phyloP scores from a whole-genome alignment of 1,140 invertebrate genomes.

The Drosophila kikkawai region DNA sequence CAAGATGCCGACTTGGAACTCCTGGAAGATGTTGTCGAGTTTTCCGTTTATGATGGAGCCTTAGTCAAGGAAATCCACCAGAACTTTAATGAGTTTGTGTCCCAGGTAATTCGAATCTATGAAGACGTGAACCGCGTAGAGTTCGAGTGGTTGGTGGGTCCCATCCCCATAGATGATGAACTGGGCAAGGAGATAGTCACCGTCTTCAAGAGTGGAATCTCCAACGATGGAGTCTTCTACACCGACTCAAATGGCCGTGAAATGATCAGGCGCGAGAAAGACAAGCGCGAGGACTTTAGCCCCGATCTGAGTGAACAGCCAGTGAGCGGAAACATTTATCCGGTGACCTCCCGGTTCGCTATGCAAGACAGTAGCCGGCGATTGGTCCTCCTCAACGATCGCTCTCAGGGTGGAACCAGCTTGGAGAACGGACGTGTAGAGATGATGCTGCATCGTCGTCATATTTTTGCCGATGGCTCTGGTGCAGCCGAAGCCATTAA shows the following conservation, averaged over 20 bases:
- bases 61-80: slow-evolving; percentile 94
- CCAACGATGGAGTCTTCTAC: slow-evolving; percentile 91
- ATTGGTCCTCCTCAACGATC: slow-evolving; percentile 91
- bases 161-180: slow-evolving; percentile 92
- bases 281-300: slow-evolving; percentile 92
- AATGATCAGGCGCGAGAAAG: slow-evolving; percentile 90
- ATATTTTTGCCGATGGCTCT: slow-evolving; percentile 95
- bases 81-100: slow-evolving; percentile 90
- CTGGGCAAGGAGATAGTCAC: slow-evolving; percentile 94
- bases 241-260: slow-evolving; percentile 98
- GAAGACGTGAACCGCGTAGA: slow-evolving; percentile 89
- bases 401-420: slow-evolving; percentile 94
- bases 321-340: slow-evolving; percentile 96
- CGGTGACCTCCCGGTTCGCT: slow-evolving; percentile 93
- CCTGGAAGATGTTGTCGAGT: slow-evolving; percentile 85
- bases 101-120: slow-evolving; percentile 92
- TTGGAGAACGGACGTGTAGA: slow-evolving; percentile 91
- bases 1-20: slow-evolving; percentile 86
- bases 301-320: slow-evolving; percentile 87
- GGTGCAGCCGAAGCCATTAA: slow-evolving; percentile 97
- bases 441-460: slow-evolving; percentile 94
- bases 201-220: slow-evolving; percentile 88
- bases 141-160: slow-evolving; percentile 97
- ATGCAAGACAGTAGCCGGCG: slow-evolving; percentile 86
- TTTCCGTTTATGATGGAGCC: slow-evolving; percentile 87